Conservation (phyloP, 2,888 invertebrate species). For the Yponomeuta cagnagella region DNA sequence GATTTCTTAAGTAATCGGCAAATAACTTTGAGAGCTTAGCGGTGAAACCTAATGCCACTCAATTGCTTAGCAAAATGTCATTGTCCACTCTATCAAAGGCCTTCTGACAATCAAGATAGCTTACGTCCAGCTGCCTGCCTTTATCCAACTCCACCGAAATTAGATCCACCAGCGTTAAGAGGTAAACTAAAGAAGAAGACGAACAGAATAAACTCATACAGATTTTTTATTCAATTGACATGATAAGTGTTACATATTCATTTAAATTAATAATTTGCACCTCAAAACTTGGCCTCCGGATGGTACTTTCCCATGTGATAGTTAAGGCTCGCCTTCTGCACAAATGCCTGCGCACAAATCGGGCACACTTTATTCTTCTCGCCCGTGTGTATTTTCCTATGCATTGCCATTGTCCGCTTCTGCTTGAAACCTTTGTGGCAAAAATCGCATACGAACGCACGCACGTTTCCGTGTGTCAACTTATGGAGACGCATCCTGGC, state of each 20-base stretch:
- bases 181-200: too few species aligned
- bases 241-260: too few species aligned
- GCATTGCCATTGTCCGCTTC: slow-evolving; percentile 14
- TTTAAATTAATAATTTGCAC: too few species aligned
- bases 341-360: slow-evolving; percentile 19
- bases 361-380: slow-evolving; percentile 20
- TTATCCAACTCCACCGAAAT: too few species aligned
- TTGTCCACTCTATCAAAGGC: too few species aligned
- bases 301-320: slow-evolving; percentile 20
- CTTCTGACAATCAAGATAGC: too few species aligned
- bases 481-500: slow-evolving; percentile 20
- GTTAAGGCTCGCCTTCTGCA: slow-evolving; percentile 23
- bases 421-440: slow-evolving; percentile 20
- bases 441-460: slow-evolving; percentile 21
- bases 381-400: slow-evolving; percentile 21
- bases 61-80: background rate
- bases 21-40: background rate
- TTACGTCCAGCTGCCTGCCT: too few species aligned
- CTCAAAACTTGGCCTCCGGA: slow-evolving; percentile 5
- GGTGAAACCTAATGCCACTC: background rate
- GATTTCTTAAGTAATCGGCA: background rate
- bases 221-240: too few species aligned
- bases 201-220: too few species aligned
- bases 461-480: slow-evolving; percentile 27
- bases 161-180: too few species aligned